A percentile compares a stretch with the other conserved stretches of the same genome.
Evolutionary conservation across 2,888 invertebrate genomes (phyloP).

Genomic region (Amitus sp.): DNA sequence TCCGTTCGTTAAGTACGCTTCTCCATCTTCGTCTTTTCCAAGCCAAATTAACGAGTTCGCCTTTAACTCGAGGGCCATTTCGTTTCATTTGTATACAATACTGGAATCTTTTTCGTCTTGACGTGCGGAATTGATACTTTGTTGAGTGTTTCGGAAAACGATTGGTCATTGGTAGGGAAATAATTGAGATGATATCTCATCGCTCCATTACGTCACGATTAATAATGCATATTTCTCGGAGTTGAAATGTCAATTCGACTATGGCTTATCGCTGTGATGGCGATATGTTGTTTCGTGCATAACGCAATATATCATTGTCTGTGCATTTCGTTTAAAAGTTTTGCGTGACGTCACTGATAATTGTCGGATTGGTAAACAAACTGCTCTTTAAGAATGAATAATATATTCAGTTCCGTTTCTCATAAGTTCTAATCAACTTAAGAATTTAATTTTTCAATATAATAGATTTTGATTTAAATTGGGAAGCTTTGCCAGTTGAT

Average conservation of each 20-base stretch:
- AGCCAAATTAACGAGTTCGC: conserved; percentile 9
- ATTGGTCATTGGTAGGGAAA: too few species aligned
- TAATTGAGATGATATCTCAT: neutral
- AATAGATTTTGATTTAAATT: too few species aligned
- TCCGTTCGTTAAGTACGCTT: conserved; percentile 64
- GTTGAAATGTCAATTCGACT: conserved; percentile 9
- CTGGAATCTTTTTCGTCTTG: too few species aligned
- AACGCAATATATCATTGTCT: conserved; percentile 12
- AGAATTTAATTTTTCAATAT: neutral
- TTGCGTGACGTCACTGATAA: conserved; percentile 11
- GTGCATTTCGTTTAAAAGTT: neutral
- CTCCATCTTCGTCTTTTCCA: conserved; percentile 53
- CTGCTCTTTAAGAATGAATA: conserved; percentile 6
- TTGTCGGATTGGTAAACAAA: conserved; percentile 2
- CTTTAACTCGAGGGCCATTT: conserved; percentile 23
- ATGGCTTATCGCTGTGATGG: conserved; percentile 10
- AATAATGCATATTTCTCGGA: neutral
- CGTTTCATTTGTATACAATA: too few species aligned
- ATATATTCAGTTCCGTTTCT: conserved; percentile 1
- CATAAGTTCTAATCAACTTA: too few species aligned
- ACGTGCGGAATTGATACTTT: neutral
- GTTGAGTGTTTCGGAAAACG: neutral
- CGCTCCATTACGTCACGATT: neutral
- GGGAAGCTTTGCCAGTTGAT: too few species aligned
- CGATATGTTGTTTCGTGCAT: conserved; percentile 10